Evolutionary conservation across 2,113 vertebrate species (phyloP), one percentile per base, ranked within the genome.

Genomic region (Carassius gibelio): DNA sequence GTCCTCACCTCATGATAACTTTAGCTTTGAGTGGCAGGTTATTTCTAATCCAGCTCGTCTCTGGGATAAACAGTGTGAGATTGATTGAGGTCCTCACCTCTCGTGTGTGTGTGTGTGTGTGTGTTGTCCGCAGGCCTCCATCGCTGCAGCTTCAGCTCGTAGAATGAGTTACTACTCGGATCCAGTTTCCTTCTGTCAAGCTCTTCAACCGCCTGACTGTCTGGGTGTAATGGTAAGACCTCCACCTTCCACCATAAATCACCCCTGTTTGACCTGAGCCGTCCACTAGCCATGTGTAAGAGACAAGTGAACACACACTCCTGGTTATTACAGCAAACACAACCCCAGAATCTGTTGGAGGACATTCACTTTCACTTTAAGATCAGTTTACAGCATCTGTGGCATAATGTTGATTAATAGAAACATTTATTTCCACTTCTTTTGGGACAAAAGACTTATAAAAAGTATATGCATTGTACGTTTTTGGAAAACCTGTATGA

Each of bases 161-260:
- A 90, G 86, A 90, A 99, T 98, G 97, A 99, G 95, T 94, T 98
- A 98, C 94, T 97, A 97, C 86, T 86, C 95, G 95, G 96, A 98
- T 93, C 93, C 96, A 55, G 82, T 95, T 89, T 92, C 95, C 4
- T 92, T 93, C 87, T 94, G 85, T 83, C 78, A 94, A 17, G 92
- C 91, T 87, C 92, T 95, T 90, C 96, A 96, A 82, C 90, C 95
- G 77, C 90, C 93, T 36, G 89, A 94, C 89, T 93, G 94, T 86
- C 95, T 96, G 85, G 93, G 92, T 48, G 69, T 90, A 79, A 91
- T 92, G 96, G 97, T 99, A 95, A 97, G 97, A 94, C 90, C 66
- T 21, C 57, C 91, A 87, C 77, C 79, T 52, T 59, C 23, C 74
- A 19, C 86, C 48, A 61, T 95, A 95, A 95, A 95, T 94, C 91